Conservation (phyloP, 2,888 invertebrate genomes). For the Cremastinae sp. region DNA sequence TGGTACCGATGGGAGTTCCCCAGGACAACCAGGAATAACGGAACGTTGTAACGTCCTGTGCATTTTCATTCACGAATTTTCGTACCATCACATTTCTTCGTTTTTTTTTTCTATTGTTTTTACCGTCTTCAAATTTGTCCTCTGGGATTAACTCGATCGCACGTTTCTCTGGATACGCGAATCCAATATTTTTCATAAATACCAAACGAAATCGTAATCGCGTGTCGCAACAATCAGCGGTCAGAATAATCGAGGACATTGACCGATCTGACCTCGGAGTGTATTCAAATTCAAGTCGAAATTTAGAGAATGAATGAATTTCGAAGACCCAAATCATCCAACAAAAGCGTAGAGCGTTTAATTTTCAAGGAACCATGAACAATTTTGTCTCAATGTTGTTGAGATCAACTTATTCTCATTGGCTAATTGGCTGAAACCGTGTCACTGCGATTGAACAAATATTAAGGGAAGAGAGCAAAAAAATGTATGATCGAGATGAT, state of each 20-base stretch:
- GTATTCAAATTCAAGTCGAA: background rate
- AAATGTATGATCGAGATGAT: constrained; percentile 40
- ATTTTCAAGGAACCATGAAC: constrained; percentile 39
- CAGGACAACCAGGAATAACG: constrained; percentile 66
- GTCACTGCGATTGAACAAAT: background rate
- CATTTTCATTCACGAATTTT: constrained; percentile 24
- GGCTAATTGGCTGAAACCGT: constrained; percentile 18
- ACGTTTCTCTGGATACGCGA: constrained; percentile 46
- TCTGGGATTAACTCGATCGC: constrained; percentile 64
- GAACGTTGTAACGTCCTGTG: background rate
- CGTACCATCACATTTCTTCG: constrained; percentile 20
- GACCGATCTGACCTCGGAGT: background rate
- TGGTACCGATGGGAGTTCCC: constrained; percentile 87
- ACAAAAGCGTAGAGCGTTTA: constrained; percentile 6
- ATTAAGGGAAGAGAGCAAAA: background rate
- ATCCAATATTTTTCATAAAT: constrained; percentile 24
- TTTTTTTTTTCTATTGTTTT: constrained; percentile 20
- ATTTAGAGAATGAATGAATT: background rate
- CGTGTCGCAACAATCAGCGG: constrained; percentile 5
- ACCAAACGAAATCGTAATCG: background rate
- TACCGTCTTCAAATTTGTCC: constrained; percentile 54
- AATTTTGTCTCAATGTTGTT: constrained; percentile 36
- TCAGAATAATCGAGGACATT: constrained; percentile 1
- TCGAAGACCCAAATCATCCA: background rate
- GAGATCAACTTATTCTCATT: constrained; percentile 15